Evolutionary conservation across 1,140 invertebrate genomes (phyloP).

Genomic region (Cheumatopsyche charites): DNA sequence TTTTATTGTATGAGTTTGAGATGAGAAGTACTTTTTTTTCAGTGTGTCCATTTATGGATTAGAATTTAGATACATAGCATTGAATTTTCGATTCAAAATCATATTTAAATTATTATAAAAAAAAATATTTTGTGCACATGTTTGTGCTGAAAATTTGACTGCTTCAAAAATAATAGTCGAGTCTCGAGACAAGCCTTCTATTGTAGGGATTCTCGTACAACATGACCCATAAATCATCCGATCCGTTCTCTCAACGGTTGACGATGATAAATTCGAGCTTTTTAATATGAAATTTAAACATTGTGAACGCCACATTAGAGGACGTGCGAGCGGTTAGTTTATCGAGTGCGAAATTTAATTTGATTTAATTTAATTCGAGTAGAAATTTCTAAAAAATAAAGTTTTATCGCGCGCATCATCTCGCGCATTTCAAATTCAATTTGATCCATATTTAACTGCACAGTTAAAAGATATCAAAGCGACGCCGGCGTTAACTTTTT

Average conservation of each 20-base stretch:
- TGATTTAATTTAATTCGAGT: conserved; percentile 26
- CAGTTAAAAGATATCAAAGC: neutral
- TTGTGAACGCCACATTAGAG: neutral
- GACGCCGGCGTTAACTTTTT: too few species aligned
- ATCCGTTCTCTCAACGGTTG: neutral
- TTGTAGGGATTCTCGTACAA: neutral
- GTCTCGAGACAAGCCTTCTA: neutral
- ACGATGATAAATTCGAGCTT: conserved; percentile 14
- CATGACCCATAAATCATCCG: conserved; percentile 1
- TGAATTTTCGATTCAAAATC: too few species aligned
- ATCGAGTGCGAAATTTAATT: conserved; percentile 14
- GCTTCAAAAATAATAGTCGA: too few species aligned
- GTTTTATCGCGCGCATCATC: too few species aligned
- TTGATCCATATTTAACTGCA: conserved; percentile 1
- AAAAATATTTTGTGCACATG: too few species aligned
- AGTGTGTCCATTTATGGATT: too few species aligned
- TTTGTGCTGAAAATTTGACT: neutral
- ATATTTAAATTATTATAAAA: too few species aligned
- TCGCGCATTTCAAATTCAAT: neutral
- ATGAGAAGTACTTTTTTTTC: too few species aligned
- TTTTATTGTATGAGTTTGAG: too few species aligned
- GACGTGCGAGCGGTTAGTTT: too few species aligned
- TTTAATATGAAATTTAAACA: conserved; percentile 16
- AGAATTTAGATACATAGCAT: too few species aligned
- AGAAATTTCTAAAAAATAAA: neutral